Conservation (phyloP, 2,113 vertebrate genomes). For the Echinops telfairi region DNA sequence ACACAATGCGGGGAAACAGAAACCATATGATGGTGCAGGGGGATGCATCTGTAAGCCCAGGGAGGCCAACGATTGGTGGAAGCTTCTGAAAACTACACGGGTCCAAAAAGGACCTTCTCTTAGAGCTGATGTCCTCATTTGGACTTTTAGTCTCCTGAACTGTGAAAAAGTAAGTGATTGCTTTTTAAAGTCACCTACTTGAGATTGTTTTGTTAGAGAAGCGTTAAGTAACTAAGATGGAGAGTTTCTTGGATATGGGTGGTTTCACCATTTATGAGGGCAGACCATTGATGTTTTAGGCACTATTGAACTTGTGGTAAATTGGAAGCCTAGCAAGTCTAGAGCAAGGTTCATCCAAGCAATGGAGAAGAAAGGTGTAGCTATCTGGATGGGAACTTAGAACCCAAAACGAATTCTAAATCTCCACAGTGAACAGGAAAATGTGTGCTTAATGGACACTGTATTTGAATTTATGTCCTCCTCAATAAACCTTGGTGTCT, state of each 20-base stretch:
- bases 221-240: background rate
- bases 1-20: background rate
- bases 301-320: background rate
- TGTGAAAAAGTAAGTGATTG: background rate
- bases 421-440: background rate
- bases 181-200: background rate
- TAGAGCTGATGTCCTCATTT: background rate
- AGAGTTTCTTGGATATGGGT: background rate
- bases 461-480: background rate
- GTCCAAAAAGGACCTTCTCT: background rate
- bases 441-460: background rate
- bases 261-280: background rate
- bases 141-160: background rate
- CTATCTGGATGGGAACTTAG: background rate
- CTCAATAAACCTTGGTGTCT: conserved; percentile 1
- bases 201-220: background rate
- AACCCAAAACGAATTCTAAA: conserved; percentile 25
- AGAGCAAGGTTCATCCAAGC: background rate
- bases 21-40: background rate
- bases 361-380: background rate
- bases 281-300: background rate
- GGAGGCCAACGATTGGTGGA: background rate
- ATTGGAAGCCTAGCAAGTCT: background rate
- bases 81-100: background rate
- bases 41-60: background rate